Base-by-base conservation (phyloP, 2,888 invertebrate genomes). In the Seladonia tumulorum region DNA sequence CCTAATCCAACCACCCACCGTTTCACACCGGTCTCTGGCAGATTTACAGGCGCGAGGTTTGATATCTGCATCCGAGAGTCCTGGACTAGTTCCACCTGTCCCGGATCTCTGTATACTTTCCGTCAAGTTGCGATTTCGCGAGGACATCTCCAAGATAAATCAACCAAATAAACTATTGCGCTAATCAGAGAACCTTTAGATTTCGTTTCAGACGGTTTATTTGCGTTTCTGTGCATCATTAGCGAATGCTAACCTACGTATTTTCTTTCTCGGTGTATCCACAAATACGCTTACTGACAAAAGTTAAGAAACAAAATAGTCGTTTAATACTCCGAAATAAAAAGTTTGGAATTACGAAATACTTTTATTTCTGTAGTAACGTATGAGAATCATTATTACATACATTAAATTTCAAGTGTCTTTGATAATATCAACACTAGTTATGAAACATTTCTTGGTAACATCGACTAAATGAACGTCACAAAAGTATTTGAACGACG, bases 41-140 rank as follows among this genome's bases (percentile, higher is more conserved):
- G 91, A 91, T 91, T 91, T 91, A 91, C 90, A 90, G 86, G 80
- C 87, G 77, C 53, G 57, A 71, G 82, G 82, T 76, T 86, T 90
- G 89, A 90, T 91, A 91, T 91, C 91, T 89, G 88, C 90, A 90
- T 90, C 89, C 90, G 89, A 89, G 85, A 86, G 85, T 81, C 81
- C 80, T 18, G 78, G 76, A 77, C 86, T 83, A 86, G 87, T 87
- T 83, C 81, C 85, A 85, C 90, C 86, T 89, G 89, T 89, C 83
- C 76, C 76, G 77, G 73, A 76, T 79, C 82, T 53, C 85, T 77
- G 49, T 77, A 81, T 81, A 86, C 86, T 86, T 87, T 87, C 86
- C 77, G 83, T 86, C 83, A 83, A 80, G 81, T 86, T 57, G 77
- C 68, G 84, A 75, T 78, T 75, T 57, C 77, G 66, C 49, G 66